These are phyloP conservation scores for Temnothorax curvispinosus DNA, from an alignment of 1,140 invertebrate species.

Conservation along the genomic window DNA sequence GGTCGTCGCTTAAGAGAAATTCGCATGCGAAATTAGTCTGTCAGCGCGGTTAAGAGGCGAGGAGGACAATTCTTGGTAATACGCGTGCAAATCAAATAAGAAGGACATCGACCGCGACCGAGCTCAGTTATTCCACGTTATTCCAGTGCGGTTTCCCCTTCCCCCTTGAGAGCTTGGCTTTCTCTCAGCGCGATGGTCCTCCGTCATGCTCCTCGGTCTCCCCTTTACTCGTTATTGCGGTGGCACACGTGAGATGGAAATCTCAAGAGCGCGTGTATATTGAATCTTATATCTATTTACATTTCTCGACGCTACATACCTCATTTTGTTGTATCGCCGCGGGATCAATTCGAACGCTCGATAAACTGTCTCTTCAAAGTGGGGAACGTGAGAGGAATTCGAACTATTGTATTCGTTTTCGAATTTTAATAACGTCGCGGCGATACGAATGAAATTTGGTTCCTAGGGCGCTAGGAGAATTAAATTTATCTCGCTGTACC, in stretches of 20 bases:
- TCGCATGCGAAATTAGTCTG: conserved; percentile 9
- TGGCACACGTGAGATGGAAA: background rate
- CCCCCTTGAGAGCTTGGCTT: background rate
- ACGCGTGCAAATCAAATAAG: conserved; percentile 3
- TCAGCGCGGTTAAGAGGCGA: background rate
- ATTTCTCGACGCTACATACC: background rate
- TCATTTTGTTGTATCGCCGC: background rate
- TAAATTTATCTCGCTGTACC: conserved; percentile 7
- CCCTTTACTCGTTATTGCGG: background rate
- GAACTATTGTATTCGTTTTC: background rate
- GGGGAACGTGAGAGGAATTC: background rate
- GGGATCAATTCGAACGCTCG: background rate
- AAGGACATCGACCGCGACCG: background rate
- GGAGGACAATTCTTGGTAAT: background rate
- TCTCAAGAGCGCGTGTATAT: conserved; percentile 6
- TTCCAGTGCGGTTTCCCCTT: background rate
- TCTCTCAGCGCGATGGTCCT: background rate
- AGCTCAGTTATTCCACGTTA: background rate
- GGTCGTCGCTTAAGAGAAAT: background rate
- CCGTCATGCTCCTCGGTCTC: background rate
- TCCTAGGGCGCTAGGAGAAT: background rate
- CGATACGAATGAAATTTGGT: background rate
- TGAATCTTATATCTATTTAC: background rate
- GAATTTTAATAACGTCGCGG: conserved; percentile 4
- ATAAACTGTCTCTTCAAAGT: background rate